phyloP scores from a whole-genome alignment of 1,140 invertebrate genomes.

The Manduca sexta region DNA sequence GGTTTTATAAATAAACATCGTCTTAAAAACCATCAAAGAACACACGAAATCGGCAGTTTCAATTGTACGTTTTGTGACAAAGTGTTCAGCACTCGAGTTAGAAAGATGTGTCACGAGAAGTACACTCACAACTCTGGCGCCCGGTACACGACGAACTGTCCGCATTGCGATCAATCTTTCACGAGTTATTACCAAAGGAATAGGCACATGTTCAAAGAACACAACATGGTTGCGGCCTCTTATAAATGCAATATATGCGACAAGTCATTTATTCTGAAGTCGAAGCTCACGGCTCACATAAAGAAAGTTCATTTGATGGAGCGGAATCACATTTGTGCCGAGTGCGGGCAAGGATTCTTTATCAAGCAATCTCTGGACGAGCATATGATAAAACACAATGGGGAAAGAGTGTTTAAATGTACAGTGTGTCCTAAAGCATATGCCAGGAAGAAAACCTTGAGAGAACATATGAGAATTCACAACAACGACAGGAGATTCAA shows the following conservation, averaged over 20 bases:
- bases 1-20: conserved; percentile 75
- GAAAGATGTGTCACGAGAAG: conserved; percentile 49
- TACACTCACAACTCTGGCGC: conserved; percentile 47
- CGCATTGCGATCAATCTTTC: conserved; percentile 47
- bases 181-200: conserved; percentile 57
- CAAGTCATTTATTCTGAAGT: conserved; percentile 51
- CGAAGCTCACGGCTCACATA: conserved; percentile 51
- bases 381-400: conserved; percentile 44
- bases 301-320: conserved; percentile 62
- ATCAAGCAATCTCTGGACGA: conserved; percentile 50
- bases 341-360: conserved; percentile 53
- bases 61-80: conserved; percentile 66
- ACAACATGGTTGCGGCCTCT: conserved; percentile 32
- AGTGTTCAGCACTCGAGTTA: conserved; percentile 46
- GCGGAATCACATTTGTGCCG: conserved; percentile 46
- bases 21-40: conserved; percentile 67
- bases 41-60: conserved; percentile 45
- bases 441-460: conserved; percentile 79
- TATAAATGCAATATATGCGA: conserved; percentile 64
- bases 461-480: conserved; percentile 80
- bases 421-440: conserved; percentile 73
- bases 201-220: conserved; percentile 51
- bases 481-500: conserved; percentile 69
- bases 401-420: conserved; percentile 48
- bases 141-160: conserved; percentile 52